These are phyloP conservation scores for Melanerpes aurifrons DNA, from an alignment of 2,113 vertebrate genomes.

Conservation along the genomic window DNA sequence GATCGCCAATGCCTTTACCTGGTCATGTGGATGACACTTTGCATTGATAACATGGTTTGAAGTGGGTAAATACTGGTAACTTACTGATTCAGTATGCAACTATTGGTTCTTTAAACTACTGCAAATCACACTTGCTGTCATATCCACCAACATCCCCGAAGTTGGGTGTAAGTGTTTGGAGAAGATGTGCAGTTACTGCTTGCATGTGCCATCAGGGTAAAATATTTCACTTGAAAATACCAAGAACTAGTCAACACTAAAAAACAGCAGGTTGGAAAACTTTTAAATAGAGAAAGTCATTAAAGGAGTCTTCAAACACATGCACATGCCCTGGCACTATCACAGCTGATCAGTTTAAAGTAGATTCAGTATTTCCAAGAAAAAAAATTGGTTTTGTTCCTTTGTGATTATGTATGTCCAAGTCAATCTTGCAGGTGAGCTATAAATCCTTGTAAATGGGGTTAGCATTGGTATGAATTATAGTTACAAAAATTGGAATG, in stretches of 20 bases:
- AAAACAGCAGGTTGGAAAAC: not conserved
- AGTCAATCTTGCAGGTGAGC: conserved; percentile 28
- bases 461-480: conserved; percentile 24
- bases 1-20: not conserved
- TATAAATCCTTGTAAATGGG: conserved; percentile 18
- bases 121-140: not conserved
- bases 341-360: not conserved
- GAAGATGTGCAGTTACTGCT: not conserved
- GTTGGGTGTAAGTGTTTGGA: not conserved
- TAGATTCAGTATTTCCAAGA: not conserved
- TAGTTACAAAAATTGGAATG: not conserved
- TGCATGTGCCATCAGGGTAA: not conserved
- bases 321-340: not conserved
- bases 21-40: not conserved
- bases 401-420: conserved; percentile 1
- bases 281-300: not conserved
- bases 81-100: not conserved
- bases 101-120: not conserved
- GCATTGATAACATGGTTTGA: not conserved
- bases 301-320: not conserved
- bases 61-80: not conserved
- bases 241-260: not conserved
- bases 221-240: not conserved
- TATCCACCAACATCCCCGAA: not conserved
- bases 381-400: not conserved